A percentile compares a stretch with the other conserved stretches of the same genome.
These are phyloP conservation scores for Isaurus tuberculatus DNA, from an alignment of 92 coral and sea anemone genomes.

Conservation along the genomic window DNA sequence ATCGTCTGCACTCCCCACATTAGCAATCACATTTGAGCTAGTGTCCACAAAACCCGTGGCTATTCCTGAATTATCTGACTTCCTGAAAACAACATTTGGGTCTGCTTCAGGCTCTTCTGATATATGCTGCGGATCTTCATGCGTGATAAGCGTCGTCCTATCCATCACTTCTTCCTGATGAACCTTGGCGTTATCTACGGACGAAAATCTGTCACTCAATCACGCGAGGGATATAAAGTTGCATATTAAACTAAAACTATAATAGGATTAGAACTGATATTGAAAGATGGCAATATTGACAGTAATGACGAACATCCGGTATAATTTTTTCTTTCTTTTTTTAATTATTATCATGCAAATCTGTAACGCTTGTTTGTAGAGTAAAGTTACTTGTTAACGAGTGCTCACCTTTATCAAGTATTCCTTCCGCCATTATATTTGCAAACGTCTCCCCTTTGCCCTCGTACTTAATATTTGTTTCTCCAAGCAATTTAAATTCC, in stretches of 20 bases:
- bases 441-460: not conserved
- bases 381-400: not conserved
- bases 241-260: not conserved
- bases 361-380: not conserved
- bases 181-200: not conserved
- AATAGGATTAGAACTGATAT: too few species aligned
- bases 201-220: not conserved
- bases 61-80: constrained; percentile 26
- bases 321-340: too few species aligned
- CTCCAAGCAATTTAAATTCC: too few species aligned
- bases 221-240: not conserved
- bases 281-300: too few species aligned
- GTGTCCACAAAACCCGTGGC: constrained; percentile 52
- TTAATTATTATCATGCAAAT: not conserved
- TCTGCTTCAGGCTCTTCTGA: not conserved
- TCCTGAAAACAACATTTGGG: not conserved
- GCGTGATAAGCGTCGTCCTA: constrained; percentile 39
- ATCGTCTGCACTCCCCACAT: constrained; percentile 61
- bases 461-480: not conserved
- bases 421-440: not conserved
- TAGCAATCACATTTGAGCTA: constrained; percentile 62
- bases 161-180: not conserved
- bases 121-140: constrained; percentile 27
- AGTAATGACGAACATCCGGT: too few species aligned
- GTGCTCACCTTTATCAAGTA: not conserved